Percentiles rank a stretch among this genome's conserved stretches.
Conservation (phyloP, 2,888 invertebrate genomes). For the Acronicta psi region DNA sequence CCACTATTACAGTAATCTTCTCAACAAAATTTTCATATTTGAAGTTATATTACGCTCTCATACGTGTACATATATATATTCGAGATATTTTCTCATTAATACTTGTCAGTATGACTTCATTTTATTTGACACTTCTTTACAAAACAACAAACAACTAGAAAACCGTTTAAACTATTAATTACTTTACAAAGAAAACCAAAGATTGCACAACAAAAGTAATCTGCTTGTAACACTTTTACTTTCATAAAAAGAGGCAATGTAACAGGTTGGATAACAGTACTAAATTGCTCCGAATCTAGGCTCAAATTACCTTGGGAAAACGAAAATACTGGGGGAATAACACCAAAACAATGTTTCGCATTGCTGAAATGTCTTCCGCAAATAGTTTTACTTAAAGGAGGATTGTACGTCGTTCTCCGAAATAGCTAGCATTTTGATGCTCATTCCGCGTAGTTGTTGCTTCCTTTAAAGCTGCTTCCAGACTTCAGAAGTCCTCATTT, state of each 20-base stretch:
- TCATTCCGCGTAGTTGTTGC: background rate
- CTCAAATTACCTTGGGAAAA: slow-evolving; percentile 50
- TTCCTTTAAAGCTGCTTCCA: slow-evolving; percentile 15
- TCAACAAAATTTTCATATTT: too few relatives aligned
- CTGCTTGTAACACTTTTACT: slow-evolving; percentile 50
- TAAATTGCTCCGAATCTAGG: slow-evolving; percentile 33
- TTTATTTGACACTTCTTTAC: too few relatives aligned
- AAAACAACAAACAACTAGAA: background rate
- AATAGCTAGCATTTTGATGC: slow-evolving; percentile 13
- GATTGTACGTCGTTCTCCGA: slow-evolving; percentile 15
- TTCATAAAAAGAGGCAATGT: slow-evolving; percentile 32
- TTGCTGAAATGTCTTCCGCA: slow-evolving; percentile 51
- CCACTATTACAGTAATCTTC: too few relatives aligned
- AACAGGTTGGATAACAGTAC: slow-evolving; percentile 52
- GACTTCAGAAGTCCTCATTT: slow-evolving; percentile 2
- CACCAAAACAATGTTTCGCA: slow-evolving; percentile 34
- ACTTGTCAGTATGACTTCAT: too few relatives aligned
- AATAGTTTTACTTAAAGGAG: slow-evolving; percentile 22
- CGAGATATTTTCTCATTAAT: too few relatives aligned
- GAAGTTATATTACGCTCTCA: too few relatives aligned
- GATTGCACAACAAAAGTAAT: slow-evolving; percentile 35
- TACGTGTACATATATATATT: too few relatives aligned
- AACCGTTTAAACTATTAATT: slow-evolving; percentile 25
- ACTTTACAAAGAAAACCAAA: slow-evolving; percentile 9
- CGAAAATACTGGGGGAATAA: slow-evolving; percentile 45